These are phyloP conservation scores for Luffia ferchaultella DNA, from an alignment of 2,888 invertebrate genomes.

Conservation along the genomic window DNA sequence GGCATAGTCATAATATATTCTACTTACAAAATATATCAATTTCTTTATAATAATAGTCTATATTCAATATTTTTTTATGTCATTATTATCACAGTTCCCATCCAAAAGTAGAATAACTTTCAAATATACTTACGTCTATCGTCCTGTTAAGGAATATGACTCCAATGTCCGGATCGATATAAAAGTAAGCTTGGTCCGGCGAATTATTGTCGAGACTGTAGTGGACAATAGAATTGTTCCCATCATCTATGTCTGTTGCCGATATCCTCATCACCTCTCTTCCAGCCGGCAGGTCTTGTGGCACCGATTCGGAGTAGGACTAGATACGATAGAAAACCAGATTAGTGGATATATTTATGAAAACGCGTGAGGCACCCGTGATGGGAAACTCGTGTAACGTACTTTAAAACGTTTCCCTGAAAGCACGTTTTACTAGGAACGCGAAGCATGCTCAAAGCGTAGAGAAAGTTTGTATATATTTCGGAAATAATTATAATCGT, in stretches of 20 bases:
- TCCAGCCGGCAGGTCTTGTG: constrained; percentile 77
- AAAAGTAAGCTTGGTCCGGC: constrained; percentile 73
- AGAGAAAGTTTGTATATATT: constrained; percentile 42
- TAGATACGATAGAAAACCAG: no score
- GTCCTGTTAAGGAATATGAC: constrained; percentile 78
- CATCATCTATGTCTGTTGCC: constrained; percentile 92
- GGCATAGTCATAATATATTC: no score
- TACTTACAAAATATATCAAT: no score
- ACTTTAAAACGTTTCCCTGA: not conserved
- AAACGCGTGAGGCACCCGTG: no score
- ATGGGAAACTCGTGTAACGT: no score
- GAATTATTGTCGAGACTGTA: constrained; percentile 69
- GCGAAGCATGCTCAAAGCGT: constrained; percentile 62
- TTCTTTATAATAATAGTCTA: no score
- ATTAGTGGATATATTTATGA: no score
- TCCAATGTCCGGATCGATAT: constrained; percentile 83
- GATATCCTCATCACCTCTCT: constrained; percentile 88
- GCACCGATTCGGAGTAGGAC: constrained; percentile 76
- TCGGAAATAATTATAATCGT: constrained; percentile 61
- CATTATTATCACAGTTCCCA: not conserved
- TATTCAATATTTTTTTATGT: no score
- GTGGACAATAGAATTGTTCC: constrained; percentile 85
- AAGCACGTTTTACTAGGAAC: constrained; percentile 25
- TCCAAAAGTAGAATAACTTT: constrained; percentile 1
- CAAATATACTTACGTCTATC: constrained; percentile 66